These are phyloP conservation scores for Netelia melanura DNA, from an alignment of 2,888 invertebrate species.

Conservation along the genomic window DNA sequence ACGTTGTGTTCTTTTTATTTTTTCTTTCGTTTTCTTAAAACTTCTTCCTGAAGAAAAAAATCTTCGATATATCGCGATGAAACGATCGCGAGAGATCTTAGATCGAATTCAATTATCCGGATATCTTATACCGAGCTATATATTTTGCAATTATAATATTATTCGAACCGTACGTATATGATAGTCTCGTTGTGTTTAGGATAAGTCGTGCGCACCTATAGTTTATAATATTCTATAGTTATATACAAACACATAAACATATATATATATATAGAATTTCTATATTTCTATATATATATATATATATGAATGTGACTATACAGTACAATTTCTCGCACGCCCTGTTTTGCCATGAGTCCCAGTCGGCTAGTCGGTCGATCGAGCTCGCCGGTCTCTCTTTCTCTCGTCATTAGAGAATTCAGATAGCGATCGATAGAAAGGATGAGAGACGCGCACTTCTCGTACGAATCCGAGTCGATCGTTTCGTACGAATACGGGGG, in stretches of 20 bases:
- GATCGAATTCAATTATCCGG: conserved; percentile 68
- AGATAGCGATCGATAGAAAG: conserved; percentile 68
- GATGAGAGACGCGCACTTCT: conserved; percentile 56
- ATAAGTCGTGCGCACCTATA: conserved; percentile 55
- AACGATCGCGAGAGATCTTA: conserved; percentile 60
- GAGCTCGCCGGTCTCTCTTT: conserved; percentile 46
- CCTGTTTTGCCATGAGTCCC: conserved; percentile 59
- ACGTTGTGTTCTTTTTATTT: background rate
- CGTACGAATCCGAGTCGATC: conserved; percentile 34
- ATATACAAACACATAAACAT: conserved; percentile 12
- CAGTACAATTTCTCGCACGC: conserved; percentile 59
- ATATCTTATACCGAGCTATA: conserved; percentile 60
- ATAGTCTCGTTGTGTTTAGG: conserved; percentile 62
- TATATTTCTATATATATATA: too few species aligned
- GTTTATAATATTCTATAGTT: conserved; percentile 38
- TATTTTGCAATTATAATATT: conserved; percentile 69
- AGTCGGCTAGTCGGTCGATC: conserved; percentile 67
- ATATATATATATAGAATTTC: background rate
- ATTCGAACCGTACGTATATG: conserved; percentile 45
- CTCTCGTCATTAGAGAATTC: conserved; percentile 67
- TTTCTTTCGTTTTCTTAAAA: conserved; percentile 19
- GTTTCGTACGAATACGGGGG: background rate
- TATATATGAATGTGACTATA: conserved; percentile 6
- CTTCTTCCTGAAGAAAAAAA: conserved; percentile 15
- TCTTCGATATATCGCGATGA: conserved; percentile 31